These are phyloP conservation scores for Botia almorhae DNA, from an alignment of 2,797 vertebrate genomes.

Conservation along the genomic window DNA sequence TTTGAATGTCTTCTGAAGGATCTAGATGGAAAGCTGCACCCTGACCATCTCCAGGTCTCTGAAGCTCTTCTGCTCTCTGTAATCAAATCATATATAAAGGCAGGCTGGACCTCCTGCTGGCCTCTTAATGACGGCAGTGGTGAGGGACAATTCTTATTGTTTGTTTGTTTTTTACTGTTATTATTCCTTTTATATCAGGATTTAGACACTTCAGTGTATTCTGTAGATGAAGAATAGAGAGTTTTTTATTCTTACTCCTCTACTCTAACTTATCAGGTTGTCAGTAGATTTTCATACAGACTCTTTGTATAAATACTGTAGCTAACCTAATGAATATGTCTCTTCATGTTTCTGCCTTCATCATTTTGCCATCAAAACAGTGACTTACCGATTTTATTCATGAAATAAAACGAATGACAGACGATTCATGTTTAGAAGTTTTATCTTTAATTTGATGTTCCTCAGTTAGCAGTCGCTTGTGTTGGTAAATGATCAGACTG, in stretches of 20 bases:
- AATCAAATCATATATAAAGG: background rate
- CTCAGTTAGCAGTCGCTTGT: background rate
- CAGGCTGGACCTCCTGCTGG: background rate
- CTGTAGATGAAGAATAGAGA: background rate
- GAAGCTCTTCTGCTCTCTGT: background rate
- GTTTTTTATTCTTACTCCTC: background rate
- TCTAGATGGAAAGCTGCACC: background rate
- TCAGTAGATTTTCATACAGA: background rate
- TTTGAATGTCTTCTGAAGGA: too few relatives aligned
- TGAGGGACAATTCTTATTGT: constrained; percentile 12
- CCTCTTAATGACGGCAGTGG: background rate
- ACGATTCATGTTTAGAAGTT: background rate
- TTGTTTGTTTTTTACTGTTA: constrained; percentile 55
- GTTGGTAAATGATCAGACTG: too few relatives aligned
- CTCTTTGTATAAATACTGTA: background rate
- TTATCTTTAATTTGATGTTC: background rate
- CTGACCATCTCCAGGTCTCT: background rate
- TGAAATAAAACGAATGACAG: constrained; percentile 46
- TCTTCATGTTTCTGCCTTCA: constrained; percentile 44
- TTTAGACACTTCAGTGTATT: constrained; percentile 59
- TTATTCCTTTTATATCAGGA: constrained; percentile 64
- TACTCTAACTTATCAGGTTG: background rate
- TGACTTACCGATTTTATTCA: constrained; percentile 48
- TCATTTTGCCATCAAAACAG: constrained; percentile 45
- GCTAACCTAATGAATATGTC: background rate